Percentiles rank a stretch among this genome's conserved stretches.
Conservation (phyloP, 2,113 vertebrate genomes). For the Centropristis striata region DNA sequence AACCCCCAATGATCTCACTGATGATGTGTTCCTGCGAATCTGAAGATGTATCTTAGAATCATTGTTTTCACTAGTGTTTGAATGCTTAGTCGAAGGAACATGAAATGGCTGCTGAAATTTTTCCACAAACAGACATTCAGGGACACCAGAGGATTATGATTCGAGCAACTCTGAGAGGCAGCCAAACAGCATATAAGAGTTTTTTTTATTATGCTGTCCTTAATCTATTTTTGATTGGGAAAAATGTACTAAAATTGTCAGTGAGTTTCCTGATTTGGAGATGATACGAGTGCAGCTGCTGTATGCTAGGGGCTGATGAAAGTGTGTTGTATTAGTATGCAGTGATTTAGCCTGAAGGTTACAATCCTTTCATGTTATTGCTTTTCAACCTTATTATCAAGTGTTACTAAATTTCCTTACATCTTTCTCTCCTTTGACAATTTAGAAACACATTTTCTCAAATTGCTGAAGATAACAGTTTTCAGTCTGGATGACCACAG, state of each 20-base stretch:
- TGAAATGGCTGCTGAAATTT: background rate
- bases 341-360: background rate
- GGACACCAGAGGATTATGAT: background rate
- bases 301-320: background rate
- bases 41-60: no score
- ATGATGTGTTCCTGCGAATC: no score
- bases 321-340: background rate
- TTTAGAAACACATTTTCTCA: no score
- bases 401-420: no score
- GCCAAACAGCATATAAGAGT: background rate
- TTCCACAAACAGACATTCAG: background rate
- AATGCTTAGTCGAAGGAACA: background rate
- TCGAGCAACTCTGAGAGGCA: background rate
- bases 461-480: no score
- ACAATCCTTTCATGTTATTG: no score
- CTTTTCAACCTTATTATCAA: no score
- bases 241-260: background rate
- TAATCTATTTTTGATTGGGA: no score
- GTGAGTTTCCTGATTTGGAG: background rate
- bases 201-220: background rate
- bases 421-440: no score
- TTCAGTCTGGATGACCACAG: no score
- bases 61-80: background rate
- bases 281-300: background rate
- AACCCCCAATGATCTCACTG: no score